Base-by-base conservation (phyloP, 2,797 vertebrate species). In the Enteromius unitaeniatus region DNA sequence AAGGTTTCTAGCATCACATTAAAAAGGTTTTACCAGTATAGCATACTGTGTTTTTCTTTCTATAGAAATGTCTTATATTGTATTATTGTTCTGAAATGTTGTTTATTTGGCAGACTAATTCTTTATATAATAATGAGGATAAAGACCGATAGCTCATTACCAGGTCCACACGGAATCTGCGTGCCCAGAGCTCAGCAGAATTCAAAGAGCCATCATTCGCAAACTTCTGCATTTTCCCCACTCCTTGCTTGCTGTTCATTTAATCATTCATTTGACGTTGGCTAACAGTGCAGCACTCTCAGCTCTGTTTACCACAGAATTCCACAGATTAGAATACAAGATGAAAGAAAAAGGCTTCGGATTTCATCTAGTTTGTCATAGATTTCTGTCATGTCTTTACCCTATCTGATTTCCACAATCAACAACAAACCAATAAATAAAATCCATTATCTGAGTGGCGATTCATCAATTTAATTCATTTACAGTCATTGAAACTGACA, bases 301-400 rank as follows among this genome's bases (percentile, higher is more conserved):
- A 51, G 47, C 70, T 73, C 6, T 75, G 51, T 76, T 74, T 23
- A 58, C 34, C 51, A 53, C 28, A 58, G 51, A 76, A 76, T 58
- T 37, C 21, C 51, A 58, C 51, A 58, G 7, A 23, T 40, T 10
- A 58, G 58, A 3, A 8, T 1, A 19, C 28, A 53, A 74, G 53
- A 53, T 74, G 3, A 34, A 49, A 1, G 51, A 74, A 34, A 74
- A 51, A 21, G 28, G 19, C 17, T 53, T 19, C 17, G 7, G 17
- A 21, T 51, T 73, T 49, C 2, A 21, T 51, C 26, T 53, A 2
- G 17, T 74, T 74, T 34, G 70, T 51, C 4, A 21, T 31, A 51
- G 10, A 28, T 49, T 72, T 74, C 19, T 21, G 28, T 31, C 72
- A 49, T 49, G 47, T 53, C 10, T 74, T 53, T 19, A 21, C 6